Evolutionary conservation across 2,113 vertebrate species (phyloP).

Genomic region (Pterocles gutturalis): DNA sequence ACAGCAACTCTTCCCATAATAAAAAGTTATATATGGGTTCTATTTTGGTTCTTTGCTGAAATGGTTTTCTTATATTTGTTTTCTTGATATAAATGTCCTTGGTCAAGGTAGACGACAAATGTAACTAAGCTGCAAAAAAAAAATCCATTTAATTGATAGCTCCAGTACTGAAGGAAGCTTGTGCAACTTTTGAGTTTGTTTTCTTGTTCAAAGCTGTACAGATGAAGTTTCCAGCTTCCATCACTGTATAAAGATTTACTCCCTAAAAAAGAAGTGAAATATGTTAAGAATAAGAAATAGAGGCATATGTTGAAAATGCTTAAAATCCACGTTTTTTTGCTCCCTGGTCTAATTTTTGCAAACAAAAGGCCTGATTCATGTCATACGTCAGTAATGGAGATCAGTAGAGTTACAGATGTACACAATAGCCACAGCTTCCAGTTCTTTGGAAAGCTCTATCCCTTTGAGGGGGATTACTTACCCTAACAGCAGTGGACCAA

Average conservation of each 20-base stretch:
- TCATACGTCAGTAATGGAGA: not conserved
- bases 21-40: not conserved
- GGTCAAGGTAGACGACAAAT: not conserved
- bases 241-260: constrained; percentile 87
- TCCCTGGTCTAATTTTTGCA: not conserved
- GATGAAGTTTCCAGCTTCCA: constrained; percentile 92
- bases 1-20: not conserved
- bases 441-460: not conserved
- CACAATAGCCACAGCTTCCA: not conserved
- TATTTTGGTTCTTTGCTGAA: not conserved
- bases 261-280: constrained; percentile 78
- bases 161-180: constrained; percentile 76
- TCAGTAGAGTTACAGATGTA: not conserved
- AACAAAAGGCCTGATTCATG: not conserved
- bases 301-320: not conserved
- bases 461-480: not conserved
- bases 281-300: constrained; percentile 6
- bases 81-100: not conserved
- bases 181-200: constrained; percentile 93
- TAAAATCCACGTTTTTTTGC: not conserved
- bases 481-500: not conserved
- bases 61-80: not conserved
- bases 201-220: constrained; percentile 86
- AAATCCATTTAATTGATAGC: not conserved
- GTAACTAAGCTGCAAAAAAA: not conserved